Base-by-base conservation (phyloP, 2,113 vertebrate genomes). In the Cyprinodon brontotheroides region DNA sequence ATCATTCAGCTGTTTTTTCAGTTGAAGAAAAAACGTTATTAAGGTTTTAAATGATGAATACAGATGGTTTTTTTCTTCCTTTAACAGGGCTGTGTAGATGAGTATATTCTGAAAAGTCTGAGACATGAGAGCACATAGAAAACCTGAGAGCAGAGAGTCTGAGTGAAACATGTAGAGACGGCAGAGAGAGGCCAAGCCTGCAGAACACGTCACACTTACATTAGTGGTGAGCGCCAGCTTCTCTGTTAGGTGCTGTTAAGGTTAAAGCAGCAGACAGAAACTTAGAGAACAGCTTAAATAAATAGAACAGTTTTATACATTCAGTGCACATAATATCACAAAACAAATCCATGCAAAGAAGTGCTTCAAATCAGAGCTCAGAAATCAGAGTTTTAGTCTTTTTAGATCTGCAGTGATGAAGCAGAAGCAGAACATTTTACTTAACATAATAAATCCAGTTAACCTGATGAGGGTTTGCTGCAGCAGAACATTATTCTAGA, bases 201-300 rank as follows among this genome's bases (percentile, higher is more conserved):
- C 36, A 62, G 13, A 47, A 47, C 65, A 82, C 67, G 67, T 68
- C 38, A 65, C 75, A 94, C 93, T 95, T 93, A 94, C 93, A 50
- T 91, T 93, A 86, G 92, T 76, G 37, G 93, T 94, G 70, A 93
- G 85, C 68, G 92, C 92, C 93, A 95, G 90, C 89, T 93, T 94
- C 80, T 92, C 90, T 79, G 92, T 92, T 86, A 95, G 90, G 79
- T 94, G 93, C 93, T 94, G 92, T 83, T 22, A 76, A 77, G 86
- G 88, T 86, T 87, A 81, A 80, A 92, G 77, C 59, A 73, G 80
- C 4, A 79, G 68, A 85, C 68, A 91, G 4, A 68, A 74, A 67
- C 81, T 81, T 75, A 83, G 68, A 64, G 53, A 12, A 41, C 48
- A 29, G 29, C 29, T 29, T 29, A 29, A 29, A 29, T 29, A 29